Percentiles rank a stretch among this genome's conserved stretches.
phyloP scores from a whole-genome alignment of 2,888 invertebrate species.

The Limnephilus rhombicus region DNA sequence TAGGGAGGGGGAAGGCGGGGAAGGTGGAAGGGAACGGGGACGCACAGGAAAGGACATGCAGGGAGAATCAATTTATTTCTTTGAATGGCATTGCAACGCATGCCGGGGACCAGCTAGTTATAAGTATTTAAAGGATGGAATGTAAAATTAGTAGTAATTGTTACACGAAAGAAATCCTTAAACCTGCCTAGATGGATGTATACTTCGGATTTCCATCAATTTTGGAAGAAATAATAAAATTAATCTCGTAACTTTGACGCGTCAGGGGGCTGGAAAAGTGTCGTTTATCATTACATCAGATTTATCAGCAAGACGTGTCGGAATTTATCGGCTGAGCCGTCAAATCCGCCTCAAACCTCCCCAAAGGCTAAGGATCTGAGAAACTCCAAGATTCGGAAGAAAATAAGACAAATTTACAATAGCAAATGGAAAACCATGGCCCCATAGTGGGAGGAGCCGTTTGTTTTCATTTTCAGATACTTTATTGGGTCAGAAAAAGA shows the following conservation, averaged over 20 bases:
- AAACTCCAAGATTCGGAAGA: neutral
- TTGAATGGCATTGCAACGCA: too few species aligned
- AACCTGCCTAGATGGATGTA: neutral
- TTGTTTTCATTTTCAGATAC: constrained; percentile 21
- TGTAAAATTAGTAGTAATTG: neutral
- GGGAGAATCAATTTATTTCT: too few species aligned
- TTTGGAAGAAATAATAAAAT: constrained; percentile 31
- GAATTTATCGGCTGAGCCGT: constrained; percentile 14
- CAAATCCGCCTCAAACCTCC: constrained; percentile 26
- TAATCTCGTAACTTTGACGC: neutral
- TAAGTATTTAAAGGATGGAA: neutral
- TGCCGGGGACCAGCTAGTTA: too few species aligned
- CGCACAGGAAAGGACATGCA: too few species aligned
- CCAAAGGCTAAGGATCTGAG: neutral
- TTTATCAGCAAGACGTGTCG: constrained; percentile 23
- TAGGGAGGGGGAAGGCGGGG: too few species aligned
- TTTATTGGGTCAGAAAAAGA: constrained; percentile 26
- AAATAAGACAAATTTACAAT: constrained; percentile 3
- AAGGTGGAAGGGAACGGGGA: too few species aligned
- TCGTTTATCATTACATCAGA: constrained; percentile 30
- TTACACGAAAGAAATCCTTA: neutral
- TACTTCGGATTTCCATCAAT: constrained; percentile 6
- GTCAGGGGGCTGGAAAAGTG: constrained; percentile 4
- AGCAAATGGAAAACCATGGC: constrained; percentile 25
- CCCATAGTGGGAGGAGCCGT: neutral